Percentiles rank a stretch among this genome's conserved stretches.
These are phyloP conservation scores for Neodiprion pinetum DNA, from an alignment of 1,140 invertebrate genomes.

Conservation along the genomic window DNA sequence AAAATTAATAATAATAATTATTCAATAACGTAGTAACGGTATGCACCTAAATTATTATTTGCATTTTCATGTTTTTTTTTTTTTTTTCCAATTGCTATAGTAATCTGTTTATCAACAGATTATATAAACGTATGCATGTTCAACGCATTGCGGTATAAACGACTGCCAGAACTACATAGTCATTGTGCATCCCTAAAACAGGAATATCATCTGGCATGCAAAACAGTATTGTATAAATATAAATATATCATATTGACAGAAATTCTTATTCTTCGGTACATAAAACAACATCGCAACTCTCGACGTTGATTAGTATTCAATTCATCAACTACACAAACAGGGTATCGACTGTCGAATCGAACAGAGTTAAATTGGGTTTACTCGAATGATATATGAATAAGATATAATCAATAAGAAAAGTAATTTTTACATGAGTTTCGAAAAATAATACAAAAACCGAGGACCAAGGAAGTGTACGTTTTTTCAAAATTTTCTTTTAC, in stretches of 20 bases:
- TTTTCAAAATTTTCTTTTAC: neutral
- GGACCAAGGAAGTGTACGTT: neutral
- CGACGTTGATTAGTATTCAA: no score
- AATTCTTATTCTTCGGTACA: no score
- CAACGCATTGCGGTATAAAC: slow-evolving; percentile 36
- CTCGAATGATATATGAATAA: neutral
- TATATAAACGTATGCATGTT: slow-evolving; percentile 22
- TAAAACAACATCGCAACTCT: no score
- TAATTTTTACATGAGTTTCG: no score
- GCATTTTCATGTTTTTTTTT: slow-evolving; percentile 24
- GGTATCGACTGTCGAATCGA: neutral
- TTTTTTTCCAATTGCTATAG: slow-evolving; percentile 1
- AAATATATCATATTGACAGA: slow-evolving; percentile 12
- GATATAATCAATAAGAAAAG: no score
- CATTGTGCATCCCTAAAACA: slow-evolving; percentile 63
- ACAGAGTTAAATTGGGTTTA: neutral
- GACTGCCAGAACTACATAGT: slow-evolving; percentile 59
- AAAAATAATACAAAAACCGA: no score
- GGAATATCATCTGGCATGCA: slow-evolving; percentile 57
- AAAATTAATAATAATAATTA: slow-evolving; percentile 31
- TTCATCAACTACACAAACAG: no score
- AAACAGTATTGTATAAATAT: slow-evolving; percentile 35
- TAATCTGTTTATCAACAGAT: no score
- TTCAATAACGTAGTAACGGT: slow-evolving; percentile 15
- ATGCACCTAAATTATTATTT: slow-evolving; percentile 9